These are phyloP conservation scores for Phylloscopus whistleri DNA, from an alignment of 2,113 vertebrate genomes.

Conservation along the genomic window DNA sequence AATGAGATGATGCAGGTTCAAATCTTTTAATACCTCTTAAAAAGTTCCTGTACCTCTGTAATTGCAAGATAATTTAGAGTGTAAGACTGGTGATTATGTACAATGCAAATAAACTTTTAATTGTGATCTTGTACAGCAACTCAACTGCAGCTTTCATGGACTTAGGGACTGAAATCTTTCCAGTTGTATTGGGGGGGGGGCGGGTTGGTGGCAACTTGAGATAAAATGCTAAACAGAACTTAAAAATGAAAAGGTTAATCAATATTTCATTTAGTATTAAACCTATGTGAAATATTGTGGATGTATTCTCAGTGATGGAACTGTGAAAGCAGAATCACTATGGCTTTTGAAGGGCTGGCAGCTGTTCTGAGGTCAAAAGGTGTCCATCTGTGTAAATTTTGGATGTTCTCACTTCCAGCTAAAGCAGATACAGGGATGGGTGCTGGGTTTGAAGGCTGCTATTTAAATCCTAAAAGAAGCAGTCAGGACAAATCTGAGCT, in stretches of 20 bases:
- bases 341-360: background rate
- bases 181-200: background rate
- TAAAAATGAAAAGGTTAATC: background rate
- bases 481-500: background rate
- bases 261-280: background rate
- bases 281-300: background rate
- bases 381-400: background rate
- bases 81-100: background rate
- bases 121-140: background rate
- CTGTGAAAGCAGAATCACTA: background rate
- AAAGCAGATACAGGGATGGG: background rate
- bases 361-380: background rate
- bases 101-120: background rate
- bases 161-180: background rate
- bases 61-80: background rate
- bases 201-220: background rate
- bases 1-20: background rate
- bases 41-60: background rate
- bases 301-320: background rate
- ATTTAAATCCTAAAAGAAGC: background rate
- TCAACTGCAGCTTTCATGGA: background rate
- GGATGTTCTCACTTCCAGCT: background rate
- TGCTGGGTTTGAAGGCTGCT: background rate
- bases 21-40: background rate
- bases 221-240: background rate